A percentile compares a stretch with the other conserved stretches of the same genome.
phyloP scores from a whole-genome alignment of 2,888 invertebrate species.

The Drosophila anceps region DNA sequence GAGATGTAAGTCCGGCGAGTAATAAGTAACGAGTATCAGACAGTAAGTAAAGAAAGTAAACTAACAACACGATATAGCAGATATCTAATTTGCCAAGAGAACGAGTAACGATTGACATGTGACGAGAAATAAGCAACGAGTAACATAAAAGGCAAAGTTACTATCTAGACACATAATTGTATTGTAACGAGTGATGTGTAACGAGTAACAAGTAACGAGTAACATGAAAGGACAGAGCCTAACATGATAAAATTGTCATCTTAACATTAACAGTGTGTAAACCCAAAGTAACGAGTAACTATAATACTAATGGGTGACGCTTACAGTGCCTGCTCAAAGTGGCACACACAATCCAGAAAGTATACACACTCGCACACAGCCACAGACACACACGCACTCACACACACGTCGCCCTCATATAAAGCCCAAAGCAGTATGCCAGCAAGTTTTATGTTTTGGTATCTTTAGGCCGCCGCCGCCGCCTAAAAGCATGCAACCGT shows the following conservation, averaged over 20 bases:
- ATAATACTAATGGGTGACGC: not conserved
- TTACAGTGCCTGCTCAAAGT: not conserved
- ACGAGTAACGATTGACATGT: not conserved
- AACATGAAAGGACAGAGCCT: not conserved
- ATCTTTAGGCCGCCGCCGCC: constrained; percentile 24
- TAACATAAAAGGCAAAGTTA: not conserved
- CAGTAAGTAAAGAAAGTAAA: too few relatives aligned
- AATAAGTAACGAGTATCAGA: not conserved
- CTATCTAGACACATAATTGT: too few relatives aligned
- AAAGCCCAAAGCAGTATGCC: not conserved
- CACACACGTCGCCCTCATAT: not conserved
- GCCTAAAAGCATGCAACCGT: constrained; percentile 58
- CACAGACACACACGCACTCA: not conserved
- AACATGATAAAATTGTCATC: not conserved
- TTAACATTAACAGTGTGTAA: not conserved
- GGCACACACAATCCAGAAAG: not conserved
- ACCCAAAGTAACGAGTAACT: not conserved
- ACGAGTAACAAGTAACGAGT: not conserved
- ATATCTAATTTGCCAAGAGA: not conserved
- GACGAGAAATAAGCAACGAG: not conserved
- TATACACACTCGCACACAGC: not conserved
- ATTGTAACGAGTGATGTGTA: too few relatives aligned
- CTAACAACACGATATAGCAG: not conserved
- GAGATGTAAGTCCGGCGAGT: not conserved
- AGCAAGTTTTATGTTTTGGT: not conserved